A percentile compares a stretch with the other conserved stretches of the same genome.
phyloP scores from a whole-genome alignment of 2,797 vertebrate genomes.

The Hoplostethus atlanticus region DNA sequence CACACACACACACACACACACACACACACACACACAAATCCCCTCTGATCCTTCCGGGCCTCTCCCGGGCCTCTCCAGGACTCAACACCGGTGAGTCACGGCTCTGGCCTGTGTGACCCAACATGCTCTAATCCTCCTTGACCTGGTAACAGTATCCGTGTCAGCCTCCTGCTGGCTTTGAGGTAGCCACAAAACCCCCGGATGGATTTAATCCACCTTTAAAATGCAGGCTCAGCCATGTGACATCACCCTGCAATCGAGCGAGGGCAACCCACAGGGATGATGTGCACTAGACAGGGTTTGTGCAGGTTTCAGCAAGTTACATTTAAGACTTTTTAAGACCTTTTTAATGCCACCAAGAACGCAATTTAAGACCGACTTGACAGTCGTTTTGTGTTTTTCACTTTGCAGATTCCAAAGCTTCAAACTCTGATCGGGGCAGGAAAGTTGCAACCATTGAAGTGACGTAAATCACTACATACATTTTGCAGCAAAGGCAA shows the following conservation, averaged over 20 bases:
- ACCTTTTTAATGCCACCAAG: no score
- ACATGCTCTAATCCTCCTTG: constrained; percentile 64
- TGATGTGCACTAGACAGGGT: neutral
- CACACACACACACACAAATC: constrained; percentile 40
- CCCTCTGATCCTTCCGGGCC: constrained; percentile 35
- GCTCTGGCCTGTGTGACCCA: constrained; percentile 50
- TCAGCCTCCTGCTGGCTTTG: constrained; percentile 39
- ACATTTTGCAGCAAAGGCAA: no score
- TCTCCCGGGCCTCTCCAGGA: constrained; percentile 22
- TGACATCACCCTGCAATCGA: constrained; percentile 18
- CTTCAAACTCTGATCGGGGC: no score
- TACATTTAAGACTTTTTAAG: no score
- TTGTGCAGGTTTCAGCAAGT: no score
- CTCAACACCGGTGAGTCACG: constrained; percentile 66
- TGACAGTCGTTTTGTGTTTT: no score
- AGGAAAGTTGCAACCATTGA: no score
- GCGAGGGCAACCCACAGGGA: neutral
- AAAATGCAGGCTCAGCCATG: constrained; percentile 27
- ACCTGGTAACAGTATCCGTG: constrained; percentile 44
- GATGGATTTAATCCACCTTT: constrained; percentile 41
- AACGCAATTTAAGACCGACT: no score
- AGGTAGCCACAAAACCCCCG: constrained; percentile 28
- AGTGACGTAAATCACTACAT: no score
- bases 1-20: no score
- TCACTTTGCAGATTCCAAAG: no score